Conservation (phyloP, 2,797 vertebrate species). For the Sebastes minor region DNA sequence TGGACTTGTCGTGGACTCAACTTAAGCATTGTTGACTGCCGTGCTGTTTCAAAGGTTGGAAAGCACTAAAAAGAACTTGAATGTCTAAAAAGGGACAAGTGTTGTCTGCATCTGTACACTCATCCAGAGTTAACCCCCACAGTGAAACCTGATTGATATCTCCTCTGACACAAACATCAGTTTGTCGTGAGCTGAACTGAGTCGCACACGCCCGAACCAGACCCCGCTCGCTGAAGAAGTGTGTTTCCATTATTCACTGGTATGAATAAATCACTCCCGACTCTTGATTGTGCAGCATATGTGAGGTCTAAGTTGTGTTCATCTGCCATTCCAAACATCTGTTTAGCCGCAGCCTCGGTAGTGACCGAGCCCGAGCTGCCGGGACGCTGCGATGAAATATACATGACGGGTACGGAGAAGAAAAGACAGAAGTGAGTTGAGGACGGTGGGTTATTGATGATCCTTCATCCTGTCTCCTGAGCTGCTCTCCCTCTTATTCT, state of each 20-base stretch:
- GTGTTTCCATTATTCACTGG: conserved; percentile 69
- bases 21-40: not conserved
- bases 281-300: conserved; percentile 67
- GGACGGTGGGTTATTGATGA: conserved; percentile 50
- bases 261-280: conserved; percentile 70
- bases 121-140: not conserved
- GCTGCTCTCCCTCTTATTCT: not conserved
- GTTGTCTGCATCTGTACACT: not conserved
- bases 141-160: conserved; percentile 41
- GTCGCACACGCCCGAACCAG: conserved; percentile 28
- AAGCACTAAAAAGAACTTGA: not conserved
- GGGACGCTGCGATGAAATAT: conserved; percentile 57
- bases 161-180: conserved; percentile 50
- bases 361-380: conserved; percentile 34
- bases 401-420: conserved; percentile 37
- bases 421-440: conserved; percentile 27
- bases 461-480: not conserved
- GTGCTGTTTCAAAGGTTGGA: not conserved
- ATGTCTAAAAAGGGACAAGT: not conserved
- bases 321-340: conserved; percentile 77
- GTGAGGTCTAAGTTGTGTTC: conserved; percentile 62
- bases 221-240: conserved; percentile 19
- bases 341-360: conserved; percentile 47
- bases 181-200: conserved; percentile 35
- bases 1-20: not conserved